A percentile compares a stretch with the other conserved stretches of the same genome.
Conservation (phyloP, 2,113 vertebrate genomes). For the Anarrhichthys ocellatus region DNA sequence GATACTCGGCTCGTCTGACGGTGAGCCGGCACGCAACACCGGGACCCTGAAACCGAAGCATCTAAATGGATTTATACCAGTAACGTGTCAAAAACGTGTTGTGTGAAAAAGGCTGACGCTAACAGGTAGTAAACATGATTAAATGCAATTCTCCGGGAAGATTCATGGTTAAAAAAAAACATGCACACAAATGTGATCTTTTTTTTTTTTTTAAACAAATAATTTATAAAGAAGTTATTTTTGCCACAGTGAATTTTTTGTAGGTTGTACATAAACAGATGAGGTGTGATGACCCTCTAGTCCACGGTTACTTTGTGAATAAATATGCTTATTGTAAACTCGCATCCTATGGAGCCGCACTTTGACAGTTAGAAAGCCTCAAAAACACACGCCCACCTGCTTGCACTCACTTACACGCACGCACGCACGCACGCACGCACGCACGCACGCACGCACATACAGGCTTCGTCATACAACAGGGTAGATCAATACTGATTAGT, state of each 20-base stretch:
- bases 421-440: not conserved
- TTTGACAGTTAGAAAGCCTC: not conserved
- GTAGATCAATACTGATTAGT: conserved; percentile 87
- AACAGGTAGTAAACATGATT: not conserved
- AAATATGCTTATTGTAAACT: not conserved
- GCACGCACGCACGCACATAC: conserved; percentile 6
- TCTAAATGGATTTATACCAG: not conserved
- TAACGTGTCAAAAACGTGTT: not conserved
- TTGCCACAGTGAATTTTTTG: not conserved
- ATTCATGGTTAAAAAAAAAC: not conserved
- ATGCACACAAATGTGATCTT: too few species aligned
- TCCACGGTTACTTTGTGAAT: not conserved
- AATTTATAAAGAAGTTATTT: not conserved
- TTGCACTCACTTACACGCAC: not conserved
- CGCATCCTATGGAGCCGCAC: too few species aligned
- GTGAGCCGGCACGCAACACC: not conserved
- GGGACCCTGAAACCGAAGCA: not conserved
- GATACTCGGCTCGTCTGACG: not conserved
- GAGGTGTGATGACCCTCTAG: too few species aligned
- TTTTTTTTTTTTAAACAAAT: not conserved
- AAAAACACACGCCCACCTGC: not conserved
- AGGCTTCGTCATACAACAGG: conserved; percentile 67
- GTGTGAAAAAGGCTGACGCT: not conserved
- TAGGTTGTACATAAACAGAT: not conserved
- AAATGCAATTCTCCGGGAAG: not conserved